Evolutionary conservation across 1,140 invertebrate species (phyloP), one percentile per base, ranked within the genome.

Genomic region (Drosophila obscura): DNA sequence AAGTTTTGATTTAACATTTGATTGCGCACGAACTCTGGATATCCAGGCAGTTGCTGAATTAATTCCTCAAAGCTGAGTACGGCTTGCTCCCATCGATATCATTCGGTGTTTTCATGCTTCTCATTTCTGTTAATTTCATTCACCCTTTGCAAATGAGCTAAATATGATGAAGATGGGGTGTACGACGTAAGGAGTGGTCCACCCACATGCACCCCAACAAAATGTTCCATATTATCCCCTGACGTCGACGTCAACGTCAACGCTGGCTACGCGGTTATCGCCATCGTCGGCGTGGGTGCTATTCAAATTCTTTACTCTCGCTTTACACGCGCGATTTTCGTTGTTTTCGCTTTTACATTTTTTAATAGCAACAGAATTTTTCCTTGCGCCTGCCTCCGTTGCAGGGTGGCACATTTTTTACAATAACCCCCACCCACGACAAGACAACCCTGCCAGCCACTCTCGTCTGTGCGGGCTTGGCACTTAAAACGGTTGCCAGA

Each of bases 291-390:
- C 50, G 81, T 60, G 67, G 67, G 56, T 62, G 80, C 72, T 87
- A 88, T 88, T 88, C 76, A 88, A 88, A 88, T 88, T 84, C 76
- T 88, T 57, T 87, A 81, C 81, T 85, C 80, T 87, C 81, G 82
- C 81, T 78, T 73, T 87, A 85, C 83, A 87, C 78, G 78, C 83
- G 83, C 83, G 84, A 82, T 88, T 88, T 88, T 88, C 73, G 84
- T 88, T 88, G 83, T 88, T 88, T 88, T 88, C 84, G 84, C 84
- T 88, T 88, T 89, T 80, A 83, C 84, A 88, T 88, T 88, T 87
- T 88, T 88, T 88, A 88, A 88, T 88, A 88, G 83, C 83, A 88
- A 80, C 71, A 88, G 79, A 73, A 69, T 77, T 88, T 88, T 87
- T 74, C 39, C 31, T 13, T 69, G 56, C 50, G 48, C 52, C 62